A percentile compares a stretch with the other conserved stretches of the same genome.
Evolutionary conservation across 2,113 vertebrate species (phyloP).

Genomic region (Butorides virescens): DNA sequence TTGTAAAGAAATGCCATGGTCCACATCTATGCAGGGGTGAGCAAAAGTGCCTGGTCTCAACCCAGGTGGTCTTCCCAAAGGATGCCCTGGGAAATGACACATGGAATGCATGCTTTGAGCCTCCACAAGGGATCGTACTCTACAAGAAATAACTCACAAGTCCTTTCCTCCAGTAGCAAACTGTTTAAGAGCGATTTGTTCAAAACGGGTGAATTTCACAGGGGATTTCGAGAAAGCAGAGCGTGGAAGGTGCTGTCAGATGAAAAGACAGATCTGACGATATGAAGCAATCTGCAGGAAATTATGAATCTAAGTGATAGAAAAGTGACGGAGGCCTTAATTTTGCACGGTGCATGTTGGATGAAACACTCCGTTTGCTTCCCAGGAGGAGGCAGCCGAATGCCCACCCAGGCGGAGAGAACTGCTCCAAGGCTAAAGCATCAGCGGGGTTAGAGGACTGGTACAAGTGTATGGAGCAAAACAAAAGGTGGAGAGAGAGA

Average conservation of each 20-base stretch:
- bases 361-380: background rate
- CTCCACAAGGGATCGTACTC: background rate
- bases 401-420: background rate
- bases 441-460: background rate
- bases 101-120: rapidly evolving
- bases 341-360: background rate
- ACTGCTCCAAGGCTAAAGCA: background rate
- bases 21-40: background rate
- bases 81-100: background rate
- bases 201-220: background rate
- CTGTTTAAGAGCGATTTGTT: background rate
- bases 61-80: background rate
- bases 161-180: background rate
- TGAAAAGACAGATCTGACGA: background rate
- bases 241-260: background rate
- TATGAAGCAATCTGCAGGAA: background rate
- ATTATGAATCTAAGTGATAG: background rate
- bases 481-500: background rate
- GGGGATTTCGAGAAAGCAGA: background rate
- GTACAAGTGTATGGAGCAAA: background rate
- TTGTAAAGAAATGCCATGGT: background rate
- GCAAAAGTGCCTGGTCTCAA: background rate
- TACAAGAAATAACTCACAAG: background rate
- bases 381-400: background rate
- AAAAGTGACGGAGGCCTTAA: background rate